A percentile compares a stretch with the other conserved stretches of the same genome.
Conservation (phyloP, 2,113 vertebrate species). For the Australoheros scitulus region DNA sequence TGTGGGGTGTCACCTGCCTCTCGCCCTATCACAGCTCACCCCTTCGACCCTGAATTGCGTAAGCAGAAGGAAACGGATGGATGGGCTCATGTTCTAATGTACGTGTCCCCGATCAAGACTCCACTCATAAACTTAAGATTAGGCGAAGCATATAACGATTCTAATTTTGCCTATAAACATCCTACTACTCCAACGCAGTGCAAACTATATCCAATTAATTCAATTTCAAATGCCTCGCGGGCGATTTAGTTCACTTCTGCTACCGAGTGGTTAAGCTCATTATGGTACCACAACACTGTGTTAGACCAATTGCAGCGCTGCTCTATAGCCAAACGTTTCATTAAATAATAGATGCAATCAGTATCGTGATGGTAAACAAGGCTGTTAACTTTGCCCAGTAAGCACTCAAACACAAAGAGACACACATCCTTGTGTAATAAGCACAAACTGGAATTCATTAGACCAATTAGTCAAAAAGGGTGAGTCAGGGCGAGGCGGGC, state of each 20-base stretch:
- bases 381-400: slow-evolving; percentile 12
- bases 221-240: slow-evolving; percentile 3
- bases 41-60: not conserved
- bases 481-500: slow-evolving; percentile 28
- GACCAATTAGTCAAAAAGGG: slow-evolving; percentile 66
- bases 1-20: too few relatives aligned
- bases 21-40: not conserved
- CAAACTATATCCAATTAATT: slow-evolving; percentile 39
- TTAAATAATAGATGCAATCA: slow-evolving; percentile 25
- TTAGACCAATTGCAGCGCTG: slow-evolving; percentile 27
- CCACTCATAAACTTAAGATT: not conserved
- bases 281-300: slow-evolving; percentile 19
- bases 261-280: slow-evolving; percentile 58
- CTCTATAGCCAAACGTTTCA: slow-evolving; percentile 30
- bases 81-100: not conserved
- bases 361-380: slow-evolving; percentile 29
- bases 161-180: not conserved
- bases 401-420: slow-evolving; percentile 15
- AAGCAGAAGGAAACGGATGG: not conserved
- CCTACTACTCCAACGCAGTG: not conserved
- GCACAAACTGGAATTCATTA: slow-evolving; percentile 59
- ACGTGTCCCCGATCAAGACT: not conserved
- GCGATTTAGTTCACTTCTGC: slow-evolving; percentile 23
- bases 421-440: slow-evolving; percentile 46
- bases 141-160: not conserved